A percentile compares a stretch with the other conserved stretches of the same genome.
These are phyloP conservation scores for Philypnodon macrostomus DNA, from an alignment of 2,797 vertebrate genomes.

Conservation along the genomic window DNA sequence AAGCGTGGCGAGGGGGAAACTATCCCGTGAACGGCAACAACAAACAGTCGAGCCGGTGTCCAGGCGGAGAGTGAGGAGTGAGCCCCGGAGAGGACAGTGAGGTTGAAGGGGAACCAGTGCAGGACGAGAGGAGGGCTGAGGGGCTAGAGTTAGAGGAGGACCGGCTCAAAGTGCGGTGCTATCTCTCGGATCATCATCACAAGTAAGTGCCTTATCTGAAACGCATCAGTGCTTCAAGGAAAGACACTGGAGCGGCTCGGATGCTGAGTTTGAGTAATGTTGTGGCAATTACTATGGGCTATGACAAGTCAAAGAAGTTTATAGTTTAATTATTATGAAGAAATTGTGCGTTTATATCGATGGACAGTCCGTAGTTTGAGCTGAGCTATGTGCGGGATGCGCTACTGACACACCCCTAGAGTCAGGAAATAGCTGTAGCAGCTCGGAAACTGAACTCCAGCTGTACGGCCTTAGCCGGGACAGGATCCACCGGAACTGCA, in stretches of 20 bases:
- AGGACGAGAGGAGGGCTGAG: conserved; percentile 42
- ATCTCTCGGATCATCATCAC: conserved; percentile 44
- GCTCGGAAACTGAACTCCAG: conserved; percentile 45
- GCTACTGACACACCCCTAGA: conserved; percentile 64
- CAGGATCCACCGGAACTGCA: conserved; percentile 15
- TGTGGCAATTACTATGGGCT: neutral
- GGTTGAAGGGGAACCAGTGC: conserved; percentile 41
- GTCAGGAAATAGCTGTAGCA: conserved; percentile 36
- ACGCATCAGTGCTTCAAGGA: conserved; percentile 24
- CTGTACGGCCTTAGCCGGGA: conserved; percentile 35
- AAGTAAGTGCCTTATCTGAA: conserved; percentile 66
- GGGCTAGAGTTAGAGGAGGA: conserved; percentile 16
- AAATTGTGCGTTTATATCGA: neutral
- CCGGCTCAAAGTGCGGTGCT: conserved; percentile 44
- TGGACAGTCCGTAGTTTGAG: neutral
- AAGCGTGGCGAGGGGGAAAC: conserved; percentile 60
- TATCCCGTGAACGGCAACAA: conserved; percentile 54
- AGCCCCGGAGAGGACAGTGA: conserved; percentile 27
- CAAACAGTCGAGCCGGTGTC: conserved; percentile 46
- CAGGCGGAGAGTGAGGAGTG: conserved; percentile 39
- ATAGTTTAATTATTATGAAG: neutral
- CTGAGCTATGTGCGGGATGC: conserved; percentile 24
- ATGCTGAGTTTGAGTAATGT: conserved; percentile 31
- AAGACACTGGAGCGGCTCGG: conserved; percentile 18
- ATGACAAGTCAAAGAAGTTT: conserved; percentile 1